phyloP scores from a whole-genome alignment of 1,140 invertebrate species.

The Diachasmimorpha longicaudata region DNA sequence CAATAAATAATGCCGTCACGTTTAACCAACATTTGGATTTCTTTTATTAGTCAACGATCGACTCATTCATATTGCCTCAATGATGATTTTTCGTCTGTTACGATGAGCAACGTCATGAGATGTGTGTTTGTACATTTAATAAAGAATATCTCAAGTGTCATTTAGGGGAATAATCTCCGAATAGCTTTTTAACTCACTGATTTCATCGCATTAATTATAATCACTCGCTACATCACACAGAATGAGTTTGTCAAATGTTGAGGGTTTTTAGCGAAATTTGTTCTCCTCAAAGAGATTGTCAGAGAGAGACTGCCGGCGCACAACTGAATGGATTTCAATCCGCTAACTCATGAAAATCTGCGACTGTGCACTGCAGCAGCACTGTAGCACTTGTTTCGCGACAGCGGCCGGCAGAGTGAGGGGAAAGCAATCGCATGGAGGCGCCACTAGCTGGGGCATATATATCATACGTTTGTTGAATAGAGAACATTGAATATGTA shows the following conservation, averaged over 20 bases:
- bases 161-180: background rate
- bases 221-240: background rate
- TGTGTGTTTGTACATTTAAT: background rate
- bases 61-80: background rate
- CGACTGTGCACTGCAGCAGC: background rate
- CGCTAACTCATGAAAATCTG: background rate
- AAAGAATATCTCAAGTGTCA: background rate
- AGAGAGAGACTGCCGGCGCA: slow-evolving; percentile 27
- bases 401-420: too few species aligned
- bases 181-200: background rate
- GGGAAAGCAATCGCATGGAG: background rate
- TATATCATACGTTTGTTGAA: too few species aligned
- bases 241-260: background rate
- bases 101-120: background rate
- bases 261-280: too few species aligned
- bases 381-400: background rate
- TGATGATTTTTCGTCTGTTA: background rate
- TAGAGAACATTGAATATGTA: too few species aligned
- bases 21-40: background rate
- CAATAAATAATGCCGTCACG: background rate
- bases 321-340: slow-evolving; percentile 23
- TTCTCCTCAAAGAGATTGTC: too few species aligned
- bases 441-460: background rate
- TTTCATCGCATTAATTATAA: background rate
- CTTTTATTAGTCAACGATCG: too few species aligned